phyloP scores from a whole-genome alignment of 2,113 vertebrate genomes.

The Ahaetulla prasina region DNA sequence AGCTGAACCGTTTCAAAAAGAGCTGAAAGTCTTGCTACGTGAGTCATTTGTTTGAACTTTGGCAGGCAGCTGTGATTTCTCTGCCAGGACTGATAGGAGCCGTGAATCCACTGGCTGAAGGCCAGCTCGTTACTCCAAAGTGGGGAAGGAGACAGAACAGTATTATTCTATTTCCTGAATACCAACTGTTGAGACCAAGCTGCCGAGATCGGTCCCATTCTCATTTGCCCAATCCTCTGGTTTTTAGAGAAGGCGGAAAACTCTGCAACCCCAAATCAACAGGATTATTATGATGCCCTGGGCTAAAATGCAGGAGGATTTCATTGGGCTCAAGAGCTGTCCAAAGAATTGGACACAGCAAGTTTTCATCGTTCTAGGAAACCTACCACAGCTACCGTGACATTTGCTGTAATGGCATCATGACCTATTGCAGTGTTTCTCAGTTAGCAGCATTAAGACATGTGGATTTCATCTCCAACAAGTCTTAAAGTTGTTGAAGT shows the following conservation, averaged over 20 bases:
- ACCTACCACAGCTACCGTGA: neutral
- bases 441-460: no score
- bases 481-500: no score
- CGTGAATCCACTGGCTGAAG: no score
- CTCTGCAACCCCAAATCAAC: neutral
- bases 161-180: neutral
- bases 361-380: neutral
- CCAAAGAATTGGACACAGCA: neutral
- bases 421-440: no score
- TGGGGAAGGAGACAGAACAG: no score
- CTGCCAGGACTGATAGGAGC: no score
- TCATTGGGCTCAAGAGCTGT: neutral
- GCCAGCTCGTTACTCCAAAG: no score
- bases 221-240: neutral
- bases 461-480: no score
- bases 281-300: neutral
- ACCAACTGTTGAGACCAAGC: neutral
- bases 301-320: neutral
- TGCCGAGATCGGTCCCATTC: neutral
- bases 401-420: neutral
- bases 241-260: neutral
- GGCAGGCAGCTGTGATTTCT: no score
- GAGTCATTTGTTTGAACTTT: no score
- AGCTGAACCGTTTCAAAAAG: no score
- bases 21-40: no score